Conservation (phyloP, 2,113 vertebrate species). For the Rhinoptilus africanus region DNA sequence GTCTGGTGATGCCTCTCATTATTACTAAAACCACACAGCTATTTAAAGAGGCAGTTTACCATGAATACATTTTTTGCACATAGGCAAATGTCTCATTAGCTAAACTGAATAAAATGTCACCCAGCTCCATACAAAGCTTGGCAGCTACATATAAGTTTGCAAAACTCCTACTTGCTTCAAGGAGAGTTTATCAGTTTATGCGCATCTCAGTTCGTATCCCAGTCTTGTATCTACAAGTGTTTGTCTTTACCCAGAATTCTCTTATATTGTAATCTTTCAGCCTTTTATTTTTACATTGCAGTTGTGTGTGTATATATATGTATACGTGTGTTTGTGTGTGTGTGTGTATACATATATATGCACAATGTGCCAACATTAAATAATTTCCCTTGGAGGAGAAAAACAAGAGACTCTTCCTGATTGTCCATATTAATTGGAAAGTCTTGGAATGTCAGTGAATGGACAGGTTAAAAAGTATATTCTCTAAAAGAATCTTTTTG, state of each 20-base stretch:
- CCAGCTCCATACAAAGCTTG: not conserved
- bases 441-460: not conserved
- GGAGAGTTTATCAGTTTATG: not conserved
- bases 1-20: not conserved
- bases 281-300: not conserved
- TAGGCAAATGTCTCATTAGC: slow-evolving; percentile 1
- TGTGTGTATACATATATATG: fast-evolving
- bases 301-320: too few species aligned
- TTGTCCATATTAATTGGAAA: not conserved
- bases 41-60: not conserved
- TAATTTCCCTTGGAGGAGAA: not conserved
- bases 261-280: not conserved
- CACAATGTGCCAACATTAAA: not conserved
- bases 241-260: not conserved
- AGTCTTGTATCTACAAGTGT: not conserved
- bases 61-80: slow-evolving; percentile 8
- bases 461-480: not conserved
- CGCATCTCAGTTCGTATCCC: not conserved
- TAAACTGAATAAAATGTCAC: not conserved
- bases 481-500: not conserved
- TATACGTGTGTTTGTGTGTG: too few species aligned
- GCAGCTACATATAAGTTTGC: not conserved
- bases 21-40: not conserved
- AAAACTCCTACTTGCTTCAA: not conserved
- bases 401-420: not conserved